Conservation (phyloP, 2,113 vertebrate species). For the Tyrannus savana region DNA sequence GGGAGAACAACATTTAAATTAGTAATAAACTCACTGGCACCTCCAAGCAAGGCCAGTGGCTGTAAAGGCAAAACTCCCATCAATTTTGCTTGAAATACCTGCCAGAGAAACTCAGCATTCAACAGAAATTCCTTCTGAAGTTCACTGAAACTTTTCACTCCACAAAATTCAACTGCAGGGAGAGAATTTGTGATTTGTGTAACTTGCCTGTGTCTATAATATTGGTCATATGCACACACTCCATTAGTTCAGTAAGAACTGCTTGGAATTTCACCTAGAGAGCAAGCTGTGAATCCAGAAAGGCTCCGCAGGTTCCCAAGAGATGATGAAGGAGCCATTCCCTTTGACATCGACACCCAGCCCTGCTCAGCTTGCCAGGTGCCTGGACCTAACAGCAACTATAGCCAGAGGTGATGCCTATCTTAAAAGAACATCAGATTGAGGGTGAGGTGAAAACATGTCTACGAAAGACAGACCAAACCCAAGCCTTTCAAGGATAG, state of each 20-base stretch:
- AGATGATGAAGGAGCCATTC: not conserved
- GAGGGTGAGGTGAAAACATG: not conserved
- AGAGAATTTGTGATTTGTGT: not conserved
- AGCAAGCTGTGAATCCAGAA: not conserved
- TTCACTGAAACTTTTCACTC: not conserved
- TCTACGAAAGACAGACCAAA: not conserved
- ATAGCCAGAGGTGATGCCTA: not conserved
- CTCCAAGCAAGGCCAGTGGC: conserved; percentile 26
- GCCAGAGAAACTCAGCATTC: not conserved
- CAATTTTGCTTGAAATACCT: conserved; percentile 12
- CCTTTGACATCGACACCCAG: not conserved
- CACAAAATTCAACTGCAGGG: not conserved
- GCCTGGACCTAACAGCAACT: not conserved
- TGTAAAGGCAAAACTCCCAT: not conserved
- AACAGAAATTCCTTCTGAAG: not conserved
- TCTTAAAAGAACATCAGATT: not conserved
- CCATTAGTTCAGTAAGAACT: not conserved
- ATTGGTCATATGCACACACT: not conserved
- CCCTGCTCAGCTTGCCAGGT: not conserved
- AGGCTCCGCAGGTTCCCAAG: not conserved
- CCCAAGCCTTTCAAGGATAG: not conserved
- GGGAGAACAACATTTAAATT: conserved; percentile 36
- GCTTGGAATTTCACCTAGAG: not conserved
- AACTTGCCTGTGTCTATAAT: not conserved
- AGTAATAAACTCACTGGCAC: conserved; percentile 29